Evolutionary conservation across 2,113 vertebrate species (phyloP), one percentile per base, ranked within the genome.

Genomic region (Mystacornis crossleyi): DNA sequence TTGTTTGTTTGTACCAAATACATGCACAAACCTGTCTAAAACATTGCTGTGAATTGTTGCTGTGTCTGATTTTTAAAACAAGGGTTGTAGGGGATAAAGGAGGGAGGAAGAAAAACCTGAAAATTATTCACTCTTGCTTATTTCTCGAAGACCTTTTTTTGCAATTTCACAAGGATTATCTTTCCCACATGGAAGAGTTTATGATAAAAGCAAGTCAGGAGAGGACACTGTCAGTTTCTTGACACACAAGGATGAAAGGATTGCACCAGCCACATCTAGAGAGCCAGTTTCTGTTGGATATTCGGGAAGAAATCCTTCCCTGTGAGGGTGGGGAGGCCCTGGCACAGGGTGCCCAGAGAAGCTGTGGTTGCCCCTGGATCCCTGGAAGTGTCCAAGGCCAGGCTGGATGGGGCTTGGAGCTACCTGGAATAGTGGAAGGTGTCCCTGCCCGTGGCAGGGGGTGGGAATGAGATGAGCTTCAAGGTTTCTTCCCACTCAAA

Each of bases 1-100:
- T 95, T 94, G 95, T 95, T 95, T 84, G 81, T 97, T 97, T 97
- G 92, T 97, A 97, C 96, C 96, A 96, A 97, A 97, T 97, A 97
- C 95, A 96, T 93, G 81, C 96, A 97, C 94, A 97, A 86, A 78
- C 31, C 94, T 89, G 86, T 80, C 84, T 93, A 64, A 93, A 88
- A 90, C 3, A 0, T 25, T 64, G 40, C 40, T 64, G 45, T 57
- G 33, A 60, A 28, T 64, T 36, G 53, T 71, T 55, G 10, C 36
- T 28, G 51, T 74, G 82, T 78, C 67, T 88, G 18, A 42, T 72
- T 94, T 93, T 80, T 82, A n/a, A 66, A 78, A 29, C 9, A 23
- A 10, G 26, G 29, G 6, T 20, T 34, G 16, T 9, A 42, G 16
- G 48, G n/a, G 14, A 19, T 20, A 43, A 16, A 57, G 50, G 42